A percentile compares a stretch with the other conserved stretches of the same genome.
phyloP scores from a whole-genome alignment of 2,797 vertebrate genomes.

The Mico argentatus region DNA sequence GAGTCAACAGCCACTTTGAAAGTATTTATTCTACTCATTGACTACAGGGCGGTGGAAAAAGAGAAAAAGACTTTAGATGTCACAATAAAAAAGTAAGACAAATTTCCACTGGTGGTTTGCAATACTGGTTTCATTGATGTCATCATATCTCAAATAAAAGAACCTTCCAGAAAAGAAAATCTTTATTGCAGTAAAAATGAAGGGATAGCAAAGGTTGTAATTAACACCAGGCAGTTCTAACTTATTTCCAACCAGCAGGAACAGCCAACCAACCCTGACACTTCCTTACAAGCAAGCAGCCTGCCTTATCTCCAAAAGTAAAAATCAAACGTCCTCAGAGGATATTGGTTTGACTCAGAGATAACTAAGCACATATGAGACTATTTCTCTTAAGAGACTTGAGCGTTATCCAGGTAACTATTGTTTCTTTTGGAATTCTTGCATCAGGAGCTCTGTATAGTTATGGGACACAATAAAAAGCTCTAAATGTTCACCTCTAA shows the following conservation, averaged over 20 bases:
- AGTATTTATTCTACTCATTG: constrained; percentile 9
- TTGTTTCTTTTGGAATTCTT: constrained; percentile 41
- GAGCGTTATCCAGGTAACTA: background rate
- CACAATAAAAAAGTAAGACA: background rate
- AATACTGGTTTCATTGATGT: background rate
- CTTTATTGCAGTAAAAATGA: background rate
- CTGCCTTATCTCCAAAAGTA: constrained; percentile 16
- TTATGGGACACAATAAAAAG: background rate
- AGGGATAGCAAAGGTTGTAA: background rate
- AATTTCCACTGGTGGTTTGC: background rate
- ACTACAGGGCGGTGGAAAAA: background rate
- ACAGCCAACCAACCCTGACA: background rate
- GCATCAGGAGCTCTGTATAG: background rate
- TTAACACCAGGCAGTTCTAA: background rate
- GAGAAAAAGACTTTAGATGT: background rate
- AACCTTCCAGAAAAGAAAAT: background rate
- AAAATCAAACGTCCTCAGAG: background rate
- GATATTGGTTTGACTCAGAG: background rate
- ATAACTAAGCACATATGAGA: background rate
- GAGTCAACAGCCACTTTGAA: background rate
- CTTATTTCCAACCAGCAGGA: background rate
- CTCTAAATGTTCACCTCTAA: background rate
- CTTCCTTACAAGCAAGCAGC: background rate
- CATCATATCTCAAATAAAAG: constrained; percentile 19
- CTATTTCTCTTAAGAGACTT: background rate